A percentile compares a stretch with the other conserved stretches of the same genome.
These are phyloP conservation scores for Acropternis orthonyx DNA, from an alignment of 2,797 vertebrate species.

Conservation along the genomic window DNA sequence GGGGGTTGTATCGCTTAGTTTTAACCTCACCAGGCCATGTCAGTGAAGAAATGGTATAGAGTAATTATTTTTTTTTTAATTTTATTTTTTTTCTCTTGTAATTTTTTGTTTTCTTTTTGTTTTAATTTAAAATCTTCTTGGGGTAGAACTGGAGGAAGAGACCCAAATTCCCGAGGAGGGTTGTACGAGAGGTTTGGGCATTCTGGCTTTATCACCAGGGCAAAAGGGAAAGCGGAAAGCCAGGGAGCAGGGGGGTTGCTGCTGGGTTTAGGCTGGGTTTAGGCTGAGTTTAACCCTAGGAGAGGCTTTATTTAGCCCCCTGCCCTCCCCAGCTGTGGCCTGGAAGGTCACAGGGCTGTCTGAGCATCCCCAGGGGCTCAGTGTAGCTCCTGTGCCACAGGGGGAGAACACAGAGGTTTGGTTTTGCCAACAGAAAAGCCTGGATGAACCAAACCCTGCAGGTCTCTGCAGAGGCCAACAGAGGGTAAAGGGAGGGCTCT, in stretches of 20 bases:
- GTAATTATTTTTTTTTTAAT: background rate
- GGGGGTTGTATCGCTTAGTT: background rate
- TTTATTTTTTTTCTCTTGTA: background rate
- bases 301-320: background rate
- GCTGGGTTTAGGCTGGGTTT: background rate
- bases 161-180: background rate
- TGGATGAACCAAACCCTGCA: background rate
- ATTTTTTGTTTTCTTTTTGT: background rate
- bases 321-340: background rate
- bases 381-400: background rate
- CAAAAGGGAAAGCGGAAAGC: background rate
- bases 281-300: background rate
- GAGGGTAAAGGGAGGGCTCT: background rate
- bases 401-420: fast-evolving
- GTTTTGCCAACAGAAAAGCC: background rate
- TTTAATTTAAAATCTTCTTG: background rate
- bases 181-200: background rate
- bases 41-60: background rate
- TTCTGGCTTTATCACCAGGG: background rate
- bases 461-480: background rate
- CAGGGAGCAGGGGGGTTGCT: background rate
- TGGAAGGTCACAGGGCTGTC: background rate
- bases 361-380: background rate
- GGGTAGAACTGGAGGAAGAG: slow-evolving; percentile 9
- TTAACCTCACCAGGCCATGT: background rate